These are phyloP conservation scores for Cerastoderma edule DNA, from an alignment of 2,888 invertebrate species.

Conservation along the genomic window DNA sequence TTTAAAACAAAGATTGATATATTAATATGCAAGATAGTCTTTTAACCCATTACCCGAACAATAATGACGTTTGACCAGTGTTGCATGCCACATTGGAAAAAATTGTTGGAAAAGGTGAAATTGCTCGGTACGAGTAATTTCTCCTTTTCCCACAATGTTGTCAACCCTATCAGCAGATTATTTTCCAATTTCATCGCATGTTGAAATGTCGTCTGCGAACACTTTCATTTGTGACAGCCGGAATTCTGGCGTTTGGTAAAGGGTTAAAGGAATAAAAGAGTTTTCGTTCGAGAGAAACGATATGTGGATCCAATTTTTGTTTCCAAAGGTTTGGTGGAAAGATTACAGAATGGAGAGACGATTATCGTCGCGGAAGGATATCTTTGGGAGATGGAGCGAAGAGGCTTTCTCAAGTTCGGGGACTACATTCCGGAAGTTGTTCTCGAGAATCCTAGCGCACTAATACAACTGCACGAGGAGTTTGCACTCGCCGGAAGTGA, in stretches of 20 bases:
- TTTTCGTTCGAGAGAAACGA: background rate
- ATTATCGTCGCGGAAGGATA: constrained; percentile 71
- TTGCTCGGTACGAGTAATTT: background rate
- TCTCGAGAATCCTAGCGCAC: constrained; percentile 66
- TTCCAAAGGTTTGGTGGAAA: constrained; percentile 57
- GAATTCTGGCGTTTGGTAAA: background rate
- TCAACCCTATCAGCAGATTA: too few species aligned
- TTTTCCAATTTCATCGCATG: too few species aligned
- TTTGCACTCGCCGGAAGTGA: constrained; percentile 77
- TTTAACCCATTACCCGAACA: background rate
- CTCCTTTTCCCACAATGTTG: background rate
- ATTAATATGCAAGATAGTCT: background rate
- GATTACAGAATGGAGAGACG: constrained; percentile 56
- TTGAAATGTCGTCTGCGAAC: too few species aligned
- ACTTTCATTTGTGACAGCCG: background rate
- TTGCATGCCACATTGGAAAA: background rate
- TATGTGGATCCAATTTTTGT: background rate
- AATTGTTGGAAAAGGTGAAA: constrained; percentile 6
- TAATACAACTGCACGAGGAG: constrained; percentile 69
- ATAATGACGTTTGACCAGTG: background rate
- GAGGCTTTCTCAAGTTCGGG: constrained; percentile 70
- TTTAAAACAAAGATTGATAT: background rate
- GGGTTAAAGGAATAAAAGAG: background rate
- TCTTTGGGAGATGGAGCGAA: constrained; percentile 68
- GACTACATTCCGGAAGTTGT: constrained; percentile 69